A percentile compares a stretch with the other conserved stretches of the same genome.
Evolutionary conservation across 2,888 invertebrate genomes (phyloP).

Genomic region (Mythimna pallens): DNA sequence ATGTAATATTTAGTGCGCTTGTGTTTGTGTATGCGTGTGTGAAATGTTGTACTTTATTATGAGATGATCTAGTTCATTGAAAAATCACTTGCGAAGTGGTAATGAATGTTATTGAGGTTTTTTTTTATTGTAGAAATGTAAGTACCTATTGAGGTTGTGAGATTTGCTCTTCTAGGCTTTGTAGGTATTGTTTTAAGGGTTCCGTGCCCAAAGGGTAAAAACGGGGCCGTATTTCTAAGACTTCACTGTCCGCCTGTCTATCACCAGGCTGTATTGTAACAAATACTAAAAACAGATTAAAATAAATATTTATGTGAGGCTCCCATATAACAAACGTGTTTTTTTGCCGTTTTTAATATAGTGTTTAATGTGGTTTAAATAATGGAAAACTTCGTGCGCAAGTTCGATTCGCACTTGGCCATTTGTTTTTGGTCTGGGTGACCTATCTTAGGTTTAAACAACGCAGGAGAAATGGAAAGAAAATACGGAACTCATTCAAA

Average conservation of each 20-base stretch:
- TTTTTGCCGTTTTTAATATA: no score
- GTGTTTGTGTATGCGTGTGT: constrained; percentile 27
- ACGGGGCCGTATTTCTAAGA: no score
- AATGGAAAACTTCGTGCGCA: no score
- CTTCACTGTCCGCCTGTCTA: no score
- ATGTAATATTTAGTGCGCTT: constrained; percentile 35
- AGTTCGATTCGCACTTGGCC: no score
- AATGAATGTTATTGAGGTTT: constrained; percentile 2
- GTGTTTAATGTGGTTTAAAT: no score
- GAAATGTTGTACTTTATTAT: constrained; percentile 10
- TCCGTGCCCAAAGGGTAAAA: no score
- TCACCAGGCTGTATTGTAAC: no score
- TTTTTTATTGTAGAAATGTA: not conserved
- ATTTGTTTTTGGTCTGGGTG: not conserved
- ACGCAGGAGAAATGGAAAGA: not conserved
- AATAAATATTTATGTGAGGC: no score
- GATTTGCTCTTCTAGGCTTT: not conserved
- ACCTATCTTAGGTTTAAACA: not conserved
- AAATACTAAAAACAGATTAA: no score
- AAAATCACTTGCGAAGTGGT: constrained; percentile 20
- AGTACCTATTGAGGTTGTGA: not conserved
- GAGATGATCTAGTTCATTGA: constrained; percentile 33
- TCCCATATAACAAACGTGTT: no score
- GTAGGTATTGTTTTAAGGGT: no score
- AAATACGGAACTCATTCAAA: not conserved